These are phyloP conservation scores for Apoda limacodes DNA, from an alignment of 2,888 invertebrate species.

Conservation along the genomic window DNA sequence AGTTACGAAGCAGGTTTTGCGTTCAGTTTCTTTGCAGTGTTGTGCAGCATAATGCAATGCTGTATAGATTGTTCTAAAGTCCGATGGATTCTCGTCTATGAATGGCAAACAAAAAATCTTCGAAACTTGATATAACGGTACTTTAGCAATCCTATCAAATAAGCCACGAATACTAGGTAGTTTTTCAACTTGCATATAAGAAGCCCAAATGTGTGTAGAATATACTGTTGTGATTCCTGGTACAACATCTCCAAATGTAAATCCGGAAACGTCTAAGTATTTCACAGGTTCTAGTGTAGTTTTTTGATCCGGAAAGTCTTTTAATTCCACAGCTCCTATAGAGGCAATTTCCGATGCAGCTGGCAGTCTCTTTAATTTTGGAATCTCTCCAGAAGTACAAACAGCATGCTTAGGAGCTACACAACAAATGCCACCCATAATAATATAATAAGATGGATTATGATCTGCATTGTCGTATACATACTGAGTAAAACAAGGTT, in stretches of 20 bases:
- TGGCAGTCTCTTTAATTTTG: neutral
- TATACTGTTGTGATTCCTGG: too few species aligned
- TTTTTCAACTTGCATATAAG: neutral
- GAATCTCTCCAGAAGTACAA: neutral
- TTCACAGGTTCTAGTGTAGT: constrained; percentile 2
- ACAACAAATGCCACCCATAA: constrained; percentile 21
- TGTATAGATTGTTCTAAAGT: constrained; percentile 1
- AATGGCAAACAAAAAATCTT: neutral
- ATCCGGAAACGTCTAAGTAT: constrained; percentile 1
- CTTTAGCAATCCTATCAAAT: constrained; percentile 1
- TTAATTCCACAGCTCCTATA: neutral
- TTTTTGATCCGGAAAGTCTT: constrained; percentile 1
- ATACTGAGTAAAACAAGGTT: constrained; percentile 15
- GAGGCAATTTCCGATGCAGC: neutral
- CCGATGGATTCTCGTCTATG: constrained; percentile 3
- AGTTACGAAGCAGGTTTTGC: constrained; percentile 1
- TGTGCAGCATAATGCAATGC: neutral
- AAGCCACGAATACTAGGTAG: neutral
- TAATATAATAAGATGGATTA: constrained; percentile 18
- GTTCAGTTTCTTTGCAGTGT: neutral
- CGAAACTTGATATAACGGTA: too few species aligned
- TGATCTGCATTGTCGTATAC: constrained; percentile 26
- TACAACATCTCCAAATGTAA: constrained; percentile 1
- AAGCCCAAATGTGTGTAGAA: neutral
- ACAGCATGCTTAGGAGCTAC: constrained; percentile 1